Percentiles rank a stretch among this genome's conserved stretches.
These are phyloP conservation scores for Cylindroiulus punctatus DNA, from an alignment of 2,888 invertebrate genomes.

Conservation along the genomic window DNA sequence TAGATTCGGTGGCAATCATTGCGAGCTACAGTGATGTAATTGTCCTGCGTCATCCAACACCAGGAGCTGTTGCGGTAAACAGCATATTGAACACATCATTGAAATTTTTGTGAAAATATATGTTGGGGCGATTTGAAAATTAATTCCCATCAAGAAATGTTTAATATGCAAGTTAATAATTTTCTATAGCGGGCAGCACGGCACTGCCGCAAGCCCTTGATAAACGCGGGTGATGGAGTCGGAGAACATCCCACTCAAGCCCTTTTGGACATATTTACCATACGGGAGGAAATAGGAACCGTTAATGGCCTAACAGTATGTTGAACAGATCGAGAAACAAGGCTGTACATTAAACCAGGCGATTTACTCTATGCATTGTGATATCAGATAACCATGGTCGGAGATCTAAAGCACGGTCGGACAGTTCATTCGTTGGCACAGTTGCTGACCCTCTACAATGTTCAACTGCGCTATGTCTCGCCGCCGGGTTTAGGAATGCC, in stretches of 20 bases:
- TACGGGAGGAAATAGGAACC: slow-evolving; percentile 98
- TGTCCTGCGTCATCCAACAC: slow-evolving; percentile 92
- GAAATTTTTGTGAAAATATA: neutral
- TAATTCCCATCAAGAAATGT: no score
- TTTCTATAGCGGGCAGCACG: slow-evolving; percentile 78
- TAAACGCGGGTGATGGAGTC: slow-evolving; percentile 97
- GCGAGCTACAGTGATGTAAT: slow-evolving; percentile 94
- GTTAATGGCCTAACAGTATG: slow-evolving; percentile 88
- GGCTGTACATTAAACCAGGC: slow-evolving; percentile 48
- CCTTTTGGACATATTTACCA: slow-evolving; percentile 95
- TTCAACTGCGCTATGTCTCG: slow-evolving; percentile 90
- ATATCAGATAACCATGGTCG: slow-evolving; percentile 89
- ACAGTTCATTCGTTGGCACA: slow-evolving; percentile 98
- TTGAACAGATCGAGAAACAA: neutral
- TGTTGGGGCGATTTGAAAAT: no score
- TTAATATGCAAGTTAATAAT: slow-evolving; percentile 59
- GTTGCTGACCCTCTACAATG: slow-evolving; percentile 91
- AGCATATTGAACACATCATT: slow-evolving; percentile 72
- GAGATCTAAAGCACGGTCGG: slow-evolving; percentile 96
- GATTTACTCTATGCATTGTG: slow-evolving; percentile 45
- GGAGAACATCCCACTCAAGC: slow-evolving; percentile 99
- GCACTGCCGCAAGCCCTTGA: slow-evolving; percentile 86
- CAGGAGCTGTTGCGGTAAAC: slow-evolving; percentile 87
- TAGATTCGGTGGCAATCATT: slow-evolving; percentile 71
- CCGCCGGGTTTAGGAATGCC: slow-evolving; percentile 92